These are phyloP conservation scores for Willowsia nigromaculata DNA, from an alignment of 2,888 invertebrate species.

Conservation along the genomic window DNA sequence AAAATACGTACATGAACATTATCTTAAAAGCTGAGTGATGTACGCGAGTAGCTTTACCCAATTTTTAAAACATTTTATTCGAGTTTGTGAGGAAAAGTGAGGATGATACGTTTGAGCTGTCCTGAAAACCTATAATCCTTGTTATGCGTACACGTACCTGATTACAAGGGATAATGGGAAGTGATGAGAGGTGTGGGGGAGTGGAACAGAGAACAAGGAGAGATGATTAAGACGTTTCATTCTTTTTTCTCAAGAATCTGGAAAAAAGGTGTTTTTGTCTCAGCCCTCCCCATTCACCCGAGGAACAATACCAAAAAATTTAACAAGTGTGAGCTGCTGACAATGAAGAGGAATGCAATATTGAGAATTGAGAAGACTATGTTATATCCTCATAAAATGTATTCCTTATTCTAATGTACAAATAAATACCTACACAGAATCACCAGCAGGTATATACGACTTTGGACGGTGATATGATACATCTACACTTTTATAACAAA, in stretches of 20 bases:
- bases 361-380: not conserved
- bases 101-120: slow-evolving; percentile 28
- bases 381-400: not conserved
- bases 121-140: slow-evolving; percentile 61
- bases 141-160: slow-evolving; percentile 53
- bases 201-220: slow-evolving; percentile 11
- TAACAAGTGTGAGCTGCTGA: slow-evolving; percentile 41
- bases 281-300: slow-evolving; percentile 68
- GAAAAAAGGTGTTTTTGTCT: slow-evolving; percentile 69
- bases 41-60: not conserved
- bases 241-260: slow-evolving; percentile 65
- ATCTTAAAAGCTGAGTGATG: not conserved
- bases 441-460: not conserved
- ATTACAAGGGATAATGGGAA: slow-evolving; percentile 65
- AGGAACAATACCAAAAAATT: slow-evolving; percentile 56
- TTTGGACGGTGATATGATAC: not conserved
- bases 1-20: not conserved
- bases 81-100: not conserved
- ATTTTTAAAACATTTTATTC: slow-evolving; percentile 5
- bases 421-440: not conserved
- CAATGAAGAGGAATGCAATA: slow-evolving; percentile 57
- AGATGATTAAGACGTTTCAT: slow-evolving; percentile 65
- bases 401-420: not conserved
- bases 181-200: slow-evolving; percentile 67
- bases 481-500: not conserved